These are phyloP conservation scores for Phyllostomus discolor DNA, from an alignment of 2,113 vertebrate species.

Conservation along the genomic window DNA sequence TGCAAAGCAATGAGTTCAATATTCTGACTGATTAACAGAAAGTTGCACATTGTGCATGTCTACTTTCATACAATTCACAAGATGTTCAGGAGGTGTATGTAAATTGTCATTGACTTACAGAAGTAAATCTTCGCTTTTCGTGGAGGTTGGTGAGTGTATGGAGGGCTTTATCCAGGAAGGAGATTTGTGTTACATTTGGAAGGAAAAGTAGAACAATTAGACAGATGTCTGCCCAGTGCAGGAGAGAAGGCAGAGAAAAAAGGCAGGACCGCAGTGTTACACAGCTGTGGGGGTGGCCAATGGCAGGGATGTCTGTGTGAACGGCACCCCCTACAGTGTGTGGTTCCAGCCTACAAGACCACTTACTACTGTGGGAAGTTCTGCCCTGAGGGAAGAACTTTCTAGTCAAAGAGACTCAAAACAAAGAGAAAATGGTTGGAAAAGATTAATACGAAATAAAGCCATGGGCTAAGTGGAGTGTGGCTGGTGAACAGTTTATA, in stretches of 20 bases:
- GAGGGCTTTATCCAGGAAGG: neutral
- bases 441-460: neutral
- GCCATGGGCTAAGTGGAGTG: neutral
- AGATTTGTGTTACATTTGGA: neutral
- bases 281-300: neutral
- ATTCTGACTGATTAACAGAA: neutral
- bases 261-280: neutral
- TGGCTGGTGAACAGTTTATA: neutral
- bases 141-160: neutral
- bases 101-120: neutral
- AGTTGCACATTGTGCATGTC: neutral
- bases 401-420: neutral
- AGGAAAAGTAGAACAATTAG: neutral
- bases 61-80: neutral
- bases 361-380: neutral
- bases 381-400: neutral
- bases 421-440: neutral
- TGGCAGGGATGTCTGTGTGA: accelerated
- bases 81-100: neutral
- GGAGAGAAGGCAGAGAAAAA: neutral
- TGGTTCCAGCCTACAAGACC: neutral
- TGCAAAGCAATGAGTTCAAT: neutral
- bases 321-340: neutral
- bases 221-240: neutral
- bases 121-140: neutral